Evolutionary conservation across 37 sponge, comb jelly and placozoan species (phyloP).

Genomic region (Corticium candelabrum): DNA sequence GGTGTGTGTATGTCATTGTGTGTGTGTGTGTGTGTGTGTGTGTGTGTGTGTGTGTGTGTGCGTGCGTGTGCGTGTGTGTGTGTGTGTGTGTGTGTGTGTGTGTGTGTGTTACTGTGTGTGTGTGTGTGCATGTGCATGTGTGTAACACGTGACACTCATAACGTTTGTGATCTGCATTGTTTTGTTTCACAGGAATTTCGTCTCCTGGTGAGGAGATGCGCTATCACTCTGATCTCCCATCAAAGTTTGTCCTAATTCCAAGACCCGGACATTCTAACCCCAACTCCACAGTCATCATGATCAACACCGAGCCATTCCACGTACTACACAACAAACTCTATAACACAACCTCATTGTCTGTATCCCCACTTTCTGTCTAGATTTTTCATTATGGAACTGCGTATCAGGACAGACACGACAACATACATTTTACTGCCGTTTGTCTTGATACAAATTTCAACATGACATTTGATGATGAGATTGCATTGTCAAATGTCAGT

Average conservation of each 20-base stretch:
- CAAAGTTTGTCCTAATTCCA: slow-evolving; percentile 63
- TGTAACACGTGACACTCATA: too few species aligned
- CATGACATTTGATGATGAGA: slow-evolving; percentile 38
- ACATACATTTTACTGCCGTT: slow-evolving; percentile 57
- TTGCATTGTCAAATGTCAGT: slow-evolving; percentile 34
- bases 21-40: too few species aligned
- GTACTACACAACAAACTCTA: slow-evolving; percentile 14
- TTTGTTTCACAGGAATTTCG: slow-evolving; percentile 1
- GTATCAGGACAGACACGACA: slow-evolving; percentile 33
- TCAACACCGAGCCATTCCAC: slow-evolving; percentile 77
- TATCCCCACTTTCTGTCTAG: slow-evolving; percentile 17
- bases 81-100: too few species aligned
- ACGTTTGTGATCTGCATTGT: neutral
- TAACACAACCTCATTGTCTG: neutral
- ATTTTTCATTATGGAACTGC: slow-evolving; percentile 67
- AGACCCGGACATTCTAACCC: slow-evolving; percentile 38
- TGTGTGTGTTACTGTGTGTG: too few species aligned
- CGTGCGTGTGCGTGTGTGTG: too few species aligned
- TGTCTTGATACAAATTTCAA: slow-evolving; percentile 64
- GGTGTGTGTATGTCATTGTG: too few species aligned
- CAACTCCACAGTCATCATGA: slow-evolving; percentile 24
- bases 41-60: too few species aligned
- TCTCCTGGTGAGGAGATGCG: slow-evolving; percentile 44
- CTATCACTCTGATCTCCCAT: slow-evolving; percentile 47
- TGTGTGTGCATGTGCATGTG: too few species aligned